Conservation (phyloP, 2,888 invertebrate species). For the Agriopis marginaria region DNA sequence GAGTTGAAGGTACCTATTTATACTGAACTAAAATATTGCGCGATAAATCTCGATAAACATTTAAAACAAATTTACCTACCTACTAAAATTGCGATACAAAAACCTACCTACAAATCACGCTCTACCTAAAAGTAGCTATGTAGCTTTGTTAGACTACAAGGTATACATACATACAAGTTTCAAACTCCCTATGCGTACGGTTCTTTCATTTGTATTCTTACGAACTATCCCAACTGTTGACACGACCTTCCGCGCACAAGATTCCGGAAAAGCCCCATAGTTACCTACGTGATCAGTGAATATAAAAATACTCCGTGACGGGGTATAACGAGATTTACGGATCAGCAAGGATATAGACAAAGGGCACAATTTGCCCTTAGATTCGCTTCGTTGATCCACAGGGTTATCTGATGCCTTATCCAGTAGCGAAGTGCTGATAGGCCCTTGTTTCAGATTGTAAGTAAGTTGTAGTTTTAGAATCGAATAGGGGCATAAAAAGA, state of each 20-base stretch:
- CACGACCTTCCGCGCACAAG: constrained; percentile 12
- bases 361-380: constrained; percentile 68
- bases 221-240: constrained; percentile 17
- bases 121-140: background rate
- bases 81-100: no score
- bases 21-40: no score
- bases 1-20: no score
- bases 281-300: constrained; percentile 52
- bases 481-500: constrained; percentile 22
- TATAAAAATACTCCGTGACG: constrained; percentile 63
- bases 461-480: constrained; percentile 3
- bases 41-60: no score
- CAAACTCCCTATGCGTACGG: background rate
- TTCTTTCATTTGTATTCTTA: constrained; percentile 11
- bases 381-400: constrained; percentile 71
- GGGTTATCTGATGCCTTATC: constrained; percentile 51
- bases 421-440: constrained; percentile 48
- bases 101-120: no score
- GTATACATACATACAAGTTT: background rate
- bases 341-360: constrained; percentile 68
- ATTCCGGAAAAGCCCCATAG: constrained; percentile 25
- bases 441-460: constrained; percentile 12
- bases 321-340: constrained; percentile 69
- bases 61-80: no score
- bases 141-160: background rate